These are phyloP conservation scores for Drosophila quasianomalipes DNA, from an alignment of 2,888 invertebrate genomes.

Conservation along the genomic window DNA sequence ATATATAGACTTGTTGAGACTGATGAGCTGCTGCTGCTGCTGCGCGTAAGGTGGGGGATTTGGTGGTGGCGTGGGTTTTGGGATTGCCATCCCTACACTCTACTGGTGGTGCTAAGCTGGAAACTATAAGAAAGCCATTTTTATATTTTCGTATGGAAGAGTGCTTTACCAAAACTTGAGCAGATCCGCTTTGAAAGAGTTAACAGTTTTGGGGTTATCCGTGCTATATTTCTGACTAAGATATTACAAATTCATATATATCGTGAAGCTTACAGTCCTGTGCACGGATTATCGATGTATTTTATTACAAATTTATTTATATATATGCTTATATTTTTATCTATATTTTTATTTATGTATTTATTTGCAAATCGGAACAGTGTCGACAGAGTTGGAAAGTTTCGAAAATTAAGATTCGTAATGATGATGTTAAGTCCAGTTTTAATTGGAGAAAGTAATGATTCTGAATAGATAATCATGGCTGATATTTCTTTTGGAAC, in stretches of 20 bases:
- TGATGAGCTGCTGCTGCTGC: slow-evolving; percentile 45
- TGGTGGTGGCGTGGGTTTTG: neutral
- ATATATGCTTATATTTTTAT: neutral
- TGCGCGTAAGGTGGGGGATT: slow-evolving; percentile 6
- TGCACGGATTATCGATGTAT: neutral
- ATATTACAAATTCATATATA: neutral
- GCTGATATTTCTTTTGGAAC: neutral
- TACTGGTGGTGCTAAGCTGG: neutral
- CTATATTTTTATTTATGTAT: neutral
- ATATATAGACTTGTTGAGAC: slow-evolving; percentile 36
- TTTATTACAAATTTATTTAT: neutral
- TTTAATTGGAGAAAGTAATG: neutral
- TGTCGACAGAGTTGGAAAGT: too few species aligned
- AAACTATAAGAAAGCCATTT: slow-evolving; percentile 80
- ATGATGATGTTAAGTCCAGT: neutral
- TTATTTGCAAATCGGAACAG: neutral
- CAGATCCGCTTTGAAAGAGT: neutral
- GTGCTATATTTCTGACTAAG: neutral
- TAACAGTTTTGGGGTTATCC: slow-evolving; percentile 14
- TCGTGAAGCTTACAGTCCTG: neutral
- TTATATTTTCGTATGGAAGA: slow-evolving; percentile 79
- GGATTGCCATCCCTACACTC: neutral
- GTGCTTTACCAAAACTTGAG: slow-evolving; percentile 23
- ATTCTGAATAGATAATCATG: neutral
- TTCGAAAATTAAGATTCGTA: neutral